Evolutionary conservation across 1,140 invertebrate genomes (phyloP), one percentile per base, ranked within the genome.

Genomic region (Ctenoplectra terminalis): DNA sequence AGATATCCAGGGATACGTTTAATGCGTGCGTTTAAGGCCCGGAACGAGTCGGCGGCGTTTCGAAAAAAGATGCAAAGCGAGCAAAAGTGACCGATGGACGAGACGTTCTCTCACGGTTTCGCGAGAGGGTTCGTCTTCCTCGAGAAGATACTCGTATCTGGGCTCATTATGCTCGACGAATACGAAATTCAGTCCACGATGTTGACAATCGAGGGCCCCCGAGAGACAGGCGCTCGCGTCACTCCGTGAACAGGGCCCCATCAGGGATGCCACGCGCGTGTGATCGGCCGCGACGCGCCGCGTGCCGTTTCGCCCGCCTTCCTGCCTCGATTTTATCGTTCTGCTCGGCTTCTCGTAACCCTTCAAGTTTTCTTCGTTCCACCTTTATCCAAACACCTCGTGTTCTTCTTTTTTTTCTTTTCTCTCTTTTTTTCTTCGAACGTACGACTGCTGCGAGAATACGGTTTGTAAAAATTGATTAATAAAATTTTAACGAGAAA

Each of bases 191-290:
- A 72, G 69, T 56, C 58, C 67, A 67, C n/a, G 60, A 56, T 72
- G 85, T 84, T 72, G 73, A 85, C 85, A 63, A 83, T 84, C 73
- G 75, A 37, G 48, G 76, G 66, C 50, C 60, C 58, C 31, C 67
- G 66, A 15, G 64, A 60, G 71, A 84, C 75, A 74, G 71, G 64
- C 29, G 46, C 52, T 63, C 50, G 50, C 71, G 61, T 72, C 76
- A 52, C 78, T 58, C 50, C 7, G 60, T 37, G 58, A 43, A 46
- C 43, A 29, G 52, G 79, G 52, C 9, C 85, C 86, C 90, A 92
- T 92, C 90, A 89, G 85, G 72, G 85, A 91, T 92, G 91, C 90
- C 82, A 87, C 84, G 83, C 88, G 90, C 88, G 90, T 88, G 82
- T 88, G 85, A 89, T 90, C 90, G 88, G 86, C 67, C 83, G 72